Conservation (phyloP, 2,797 vertebrate genomes). For the Clangula hyemalis region DNA sequence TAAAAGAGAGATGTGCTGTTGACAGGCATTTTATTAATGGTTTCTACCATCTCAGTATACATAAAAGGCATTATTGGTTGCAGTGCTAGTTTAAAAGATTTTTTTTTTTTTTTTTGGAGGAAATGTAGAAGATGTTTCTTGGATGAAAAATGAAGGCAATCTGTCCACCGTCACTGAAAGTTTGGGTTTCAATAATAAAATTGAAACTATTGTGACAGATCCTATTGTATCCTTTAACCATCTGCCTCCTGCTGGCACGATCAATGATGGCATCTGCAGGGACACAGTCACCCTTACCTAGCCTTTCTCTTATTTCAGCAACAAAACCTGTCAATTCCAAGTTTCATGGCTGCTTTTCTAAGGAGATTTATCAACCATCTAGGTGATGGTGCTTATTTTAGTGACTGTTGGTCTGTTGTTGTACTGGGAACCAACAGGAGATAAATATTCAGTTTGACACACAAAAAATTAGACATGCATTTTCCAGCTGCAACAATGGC, state of each 20-base stretch:
- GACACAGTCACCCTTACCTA: slow-evolving; percentile 65
- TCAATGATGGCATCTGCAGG: slow-evolving; percentile 78
- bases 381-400: slow-evolving; percentile 66
- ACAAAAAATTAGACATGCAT: slow-evolving; percentile 71
- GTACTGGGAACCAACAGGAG: slow-evolving; percentile 30
- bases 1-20: slow-evolving; percentile 84
- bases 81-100: slow-evolving; percentile 85
- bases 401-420: slow-evolving; percentile 55
- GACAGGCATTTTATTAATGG: slow-evolving; percentile 98
- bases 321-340: slow-evolving; percentile 77
- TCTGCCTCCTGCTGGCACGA: slow-evolving; percentile 82
- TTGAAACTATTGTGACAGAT: slow-evolving; percentile 88
- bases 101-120: slow-evolving; percentile 79
- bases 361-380: slow-evolving; percentile 72
- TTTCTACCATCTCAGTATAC: slow-evolving; percentile 87
- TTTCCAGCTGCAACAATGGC: slow-evolving; percentile 53
- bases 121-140: slow-evolving; percentile 84
- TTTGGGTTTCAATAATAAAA: slow-evolving; percentile 84
- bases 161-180: slow-evolving; percentile 84
- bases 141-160: slow-evolving; percentile 91
- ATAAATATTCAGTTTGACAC: slow-evolving; percentile 49
- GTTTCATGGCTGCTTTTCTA: slow-evolving; percentile 71
- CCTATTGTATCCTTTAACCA: slow-evolving; percentile 83
- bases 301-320: slow-evolving; percentile 70
- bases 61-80: slow-evolving; percentile 92